Percentiles rank a stretch among this genome's conserved stretches.
Conservation (phyloP, 1,140 invertebrate genomes). For the Globodera rostochiensis region DNA sequence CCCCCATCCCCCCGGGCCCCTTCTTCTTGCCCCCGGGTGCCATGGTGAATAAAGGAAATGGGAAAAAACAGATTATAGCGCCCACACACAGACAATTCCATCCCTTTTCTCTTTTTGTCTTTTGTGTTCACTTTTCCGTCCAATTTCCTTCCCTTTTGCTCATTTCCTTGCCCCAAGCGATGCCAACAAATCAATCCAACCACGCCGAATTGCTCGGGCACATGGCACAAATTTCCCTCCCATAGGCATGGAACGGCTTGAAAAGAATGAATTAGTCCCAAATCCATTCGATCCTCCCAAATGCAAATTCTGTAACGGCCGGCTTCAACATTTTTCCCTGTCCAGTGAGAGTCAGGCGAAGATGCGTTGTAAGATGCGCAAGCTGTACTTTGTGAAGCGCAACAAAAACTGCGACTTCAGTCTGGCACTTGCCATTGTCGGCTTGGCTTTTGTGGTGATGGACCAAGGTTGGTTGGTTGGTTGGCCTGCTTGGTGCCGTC, state of each 20-base stretch:
- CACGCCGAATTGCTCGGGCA: background rate
- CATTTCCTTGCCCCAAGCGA: background rate
- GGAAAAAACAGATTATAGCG: background rate
- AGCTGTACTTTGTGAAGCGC: constrained; percentile 47
- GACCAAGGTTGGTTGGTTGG: constrained; percentile 47
- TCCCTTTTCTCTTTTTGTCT: background rate
- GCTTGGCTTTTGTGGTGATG: constrained; percentile 60
- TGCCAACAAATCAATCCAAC: background rate
- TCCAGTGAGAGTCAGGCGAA: constrained; percentile 64
- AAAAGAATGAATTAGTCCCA: background rate
- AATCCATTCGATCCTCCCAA: background rate
- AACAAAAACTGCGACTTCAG: constrained; percentile 65
- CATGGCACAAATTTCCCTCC: background rate
- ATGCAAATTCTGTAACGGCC: background rate
- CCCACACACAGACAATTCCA: background rate
- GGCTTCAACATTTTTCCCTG: constrained; percentile 1
- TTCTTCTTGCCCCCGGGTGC: constrained; percentile 1
- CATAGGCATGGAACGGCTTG: background rate
- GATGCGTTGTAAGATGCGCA: constrained; percentile 62
- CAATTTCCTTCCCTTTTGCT: background rate
- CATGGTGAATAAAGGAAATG: background rate
- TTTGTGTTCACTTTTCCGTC: background rate
- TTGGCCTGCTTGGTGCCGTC: background rate
- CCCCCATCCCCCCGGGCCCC: background rate
- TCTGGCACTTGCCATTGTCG: constrained; percentile 56